Conservation (phyloP, 2,113 vertebrate species). For the Himantopus leucocephalus region DNA sequence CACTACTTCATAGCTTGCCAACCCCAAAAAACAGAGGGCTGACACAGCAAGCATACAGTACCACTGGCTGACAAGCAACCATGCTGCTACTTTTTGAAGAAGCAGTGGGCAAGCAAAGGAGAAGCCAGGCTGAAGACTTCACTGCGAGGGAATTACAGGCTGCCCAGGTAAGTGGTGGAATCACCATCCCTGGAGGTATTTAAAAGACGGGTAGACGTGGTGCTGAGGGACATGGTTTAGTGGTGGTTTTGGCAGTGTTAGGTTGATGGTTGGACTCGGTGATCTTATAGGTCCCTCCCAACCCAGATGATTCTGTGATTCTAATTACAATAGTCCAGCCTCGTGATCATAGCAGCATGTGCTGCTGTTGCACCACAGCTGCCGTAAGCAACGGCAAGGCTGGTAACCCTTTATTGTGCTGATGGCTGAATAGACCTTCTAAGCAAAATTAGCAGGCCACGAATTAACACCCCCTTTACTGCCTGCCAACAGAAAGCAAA, state of each 20-base stretch:
- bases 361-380: not conserved
- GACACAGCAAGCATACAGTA: not conserved
- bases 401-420: not conserved
- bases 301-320: no score
- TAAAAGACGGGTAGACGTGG: no score
- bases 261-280: no score
- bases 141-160: not conserved
- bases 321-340: not conserved
- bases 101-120: not conserved
- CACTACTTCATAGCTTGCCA: not conserved
- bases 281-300: no score
- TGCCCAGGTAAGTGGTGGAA: no score
- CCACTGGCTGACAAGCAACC: not conserved
- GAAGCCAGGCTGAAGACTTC: not conserved
- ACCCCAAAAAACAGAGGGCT: not conserved
- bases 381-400: not conserved
- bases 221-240: no score
- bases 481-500: constrained; percentile 48
- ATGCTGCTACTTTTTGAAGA: not conserved
- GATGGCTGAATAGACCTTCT: not conserved
- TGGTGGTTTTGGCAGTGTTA: no score
- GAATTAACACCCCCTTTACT: constrained; percentile 38
- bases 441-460: constrained; percentile 20
- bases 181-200: no score
- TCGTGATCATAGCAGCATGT: not conserved